Base-by-base conservation (phyloP, 2,888 invertebrate genomes). In the Pollenia amentaria region DNA sequence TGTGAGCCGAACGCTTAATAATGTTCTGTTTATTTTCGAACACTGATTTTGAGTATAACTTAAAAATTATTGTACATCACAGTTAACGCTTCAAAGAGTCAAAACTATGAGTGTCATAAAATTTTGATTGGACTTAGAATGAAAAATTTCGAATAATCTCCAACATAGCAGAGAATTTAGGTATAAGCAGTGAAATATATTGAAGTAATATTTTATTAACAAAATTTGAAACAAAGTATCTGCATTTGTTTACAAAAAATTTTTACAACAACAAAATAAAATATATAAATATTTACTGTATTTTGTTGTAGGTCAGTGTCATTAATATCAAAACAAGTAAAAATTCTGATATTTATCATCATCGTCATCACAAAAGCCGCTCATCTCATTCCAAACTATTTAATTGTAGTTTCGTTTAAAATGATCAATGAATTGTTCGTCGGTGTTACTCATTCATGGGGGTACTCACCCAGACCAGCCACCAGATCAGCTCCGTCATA, bases 221-320 rank as follows among this genome's bases (percentile, higher is more conserved):
- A 29, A 1, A 29, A 29, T 29, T 29, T 29, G 29, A 29, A 29
- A 29, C 29, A 29, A 29, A 29, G 29, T 6, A 29, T 29, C 29
- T 29, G 29, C 29, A 29, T 51, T 60, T 72, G 42, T 75, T 42
- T 64, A 53, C 53, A 70, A 62, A 60, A 4, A 77, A 46, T 60
- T 48, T 48, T 9, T 40, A 67, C 29, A 82, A 55, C 46, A 64
- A 18, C 8, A 62, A 84, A 62, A 14, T 40, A 9, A 70, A 84
- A 53, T 48, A 77, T 44, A 6, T 29, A 78, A 75, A 72, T 53
- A 72, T 44, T 78, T 55, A 55, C 29, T 69, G 51, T 4, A 29
- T 40, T 57, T 84, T 87, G 77, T 78, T 81, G 78, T 87, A 87
- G 87, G 87, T 87, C 87, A 87, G 87, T 87, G 84, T 57, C 81